Conservation (phyloP, 2,113 vertebrate genomes). For the Ophiodon elongatus region DNA sequence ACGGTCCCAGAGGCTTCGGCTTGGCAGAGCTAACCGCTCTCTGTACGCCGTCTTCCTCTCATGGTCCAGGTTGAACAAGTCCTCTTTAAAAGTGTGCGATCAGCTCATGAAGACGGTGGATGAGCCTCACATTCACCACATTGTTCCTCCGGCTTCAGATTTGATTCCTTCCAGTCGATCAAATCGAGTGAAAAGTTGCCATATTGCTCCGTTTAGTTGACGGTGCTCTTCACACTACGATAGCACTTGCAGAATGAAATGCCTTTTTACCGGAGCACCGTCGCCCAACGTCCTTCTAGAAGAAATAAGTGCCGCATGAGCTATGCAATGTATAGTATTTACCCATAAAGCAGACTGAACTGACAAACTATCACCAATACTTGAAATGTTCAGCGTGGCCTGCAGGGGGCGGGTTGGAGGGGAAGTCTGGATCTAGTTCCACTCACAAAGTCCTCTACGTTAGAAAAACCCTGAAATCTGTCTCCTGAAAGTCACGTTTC, state of each 20-base stretch:
- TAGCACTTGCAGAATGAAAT: conserved; percentile 92
- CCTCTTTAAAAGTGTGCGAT: no score
- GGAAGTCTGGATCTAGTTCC: neutral
- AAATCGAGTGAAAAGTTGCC: conserved; percentile 70
- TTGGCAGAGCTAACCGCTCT: neutral
- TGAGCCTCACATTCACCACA: no score
- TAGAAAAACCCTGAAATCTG: no score
- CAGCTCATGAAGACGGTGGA: no score
- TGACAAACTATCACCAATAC: conserved; percentile 88
- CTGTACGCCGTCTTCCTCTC: no score
- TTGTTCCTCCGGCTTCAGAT: neutral
- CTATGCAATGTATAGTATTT: conserved; percentile 97
- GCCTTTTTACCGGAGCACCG: conserved; percentile 89
- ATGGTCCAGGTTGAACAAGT: no score
- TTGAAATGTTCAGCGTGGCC: conserved; percentile 88
- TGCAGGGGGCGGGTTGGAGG: neutral
- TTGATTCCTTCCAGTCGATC: neutral
- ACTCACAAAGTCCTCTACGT: no score
- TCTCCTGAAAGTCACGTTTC: neutral
- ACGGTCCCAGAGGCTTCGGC: neutral
- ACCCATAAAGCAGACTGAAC: conserved; percentile 87
- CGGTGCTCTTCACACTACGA: conserved; percentile 81
- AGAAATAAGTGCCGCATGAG: conserved; percentile 90
- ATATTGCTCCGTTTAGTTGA: conserved; percentile 74
- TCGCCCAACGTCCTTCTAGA: conserved; percentile 78